Evolutionary conservation across 1,140 invertebrate species (phyloP).

Genomic region (Ostrea edulis): DNA sequence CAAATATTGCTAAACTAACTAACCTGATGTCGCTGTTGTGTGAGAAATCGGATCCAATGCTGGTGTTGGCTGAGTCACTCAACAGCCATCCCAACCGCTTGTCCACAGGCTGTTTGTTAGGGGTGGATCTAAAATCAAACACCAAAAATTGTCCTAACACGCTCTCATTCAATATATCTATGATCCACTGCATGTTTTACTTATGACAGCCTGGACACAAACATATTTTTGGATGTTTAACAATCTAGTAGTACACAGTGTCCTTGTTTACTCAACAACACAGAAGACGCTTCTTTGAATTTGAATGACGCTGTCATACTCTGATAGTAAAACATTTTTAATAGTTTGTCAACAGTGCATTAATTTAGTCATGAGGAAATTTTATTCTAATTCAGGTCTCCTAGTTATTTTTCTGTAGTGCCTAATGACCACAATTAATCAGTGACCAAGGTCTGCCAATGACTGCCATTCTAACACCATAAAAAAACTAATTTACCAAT

Average conservation of each 20-base stretch:
- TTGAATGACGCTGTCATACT: conserved; percentile 20
- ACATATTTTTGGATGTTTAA: background rate
- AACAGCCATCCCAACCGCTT: conserved; percentile 10
- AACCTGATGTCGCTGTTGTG: conserved; percentile 26
- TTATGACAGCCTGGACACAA: background rate
- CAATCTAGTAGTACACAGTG: background rate
- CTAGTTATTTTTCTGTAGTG: background rate
- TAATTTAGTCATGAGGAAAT: conserved; percentile 22
- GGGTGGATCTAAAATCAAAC: conserved; percentile 32
- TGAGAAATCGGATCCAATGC: background rate
- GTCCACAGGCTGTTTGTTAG: conserved; percentile 9
- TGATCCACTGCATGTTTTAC: conserved; percentile 3
- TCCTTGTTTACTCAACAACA: background rate
- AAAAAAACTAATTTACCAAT: background rate
- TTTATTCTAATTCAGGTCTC: conserved; percentile 23
- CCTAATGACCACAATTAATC: conserved; percentile 15
- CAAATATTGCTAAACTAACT: background rate
- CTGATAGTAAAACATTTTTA: background rate
- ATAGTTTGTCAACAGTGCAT: background rate
- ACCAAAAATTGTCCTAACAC: background rate
- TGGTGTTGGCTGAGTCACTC: conserved; percentile 30
- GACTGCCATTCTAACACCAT: background rate
- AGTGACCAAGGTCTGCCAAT: background rate
- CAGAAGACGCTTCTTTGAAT: background rate
- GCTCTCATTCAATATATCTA: background rate